Evolutionary conservation across 2,113 vertebrate genomes (phyloP).

Genomic region (Scalopus aquaticus): DNA sequence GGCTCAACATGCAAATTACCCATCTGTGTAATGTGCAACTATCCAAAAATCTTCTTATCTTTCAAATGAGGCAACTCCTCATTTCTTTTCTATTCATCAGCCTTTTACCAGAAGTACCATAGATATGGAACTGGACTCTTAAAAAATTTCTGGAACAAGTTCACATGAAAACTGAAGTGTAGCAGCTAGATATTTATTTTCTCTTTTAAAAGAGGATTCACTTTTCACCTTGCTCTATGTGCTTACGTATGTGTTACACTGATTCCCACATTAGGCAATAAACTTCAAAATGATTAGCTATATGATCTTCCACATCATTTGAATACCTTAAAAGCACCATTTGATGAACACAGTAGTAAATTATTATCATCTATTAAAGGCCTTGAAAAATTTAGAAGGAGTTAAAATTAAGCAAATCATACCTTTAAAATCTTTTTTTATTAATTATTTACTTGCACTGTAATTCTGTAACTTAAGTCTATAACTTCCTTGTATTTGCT

Average conservation of each 20-base stretch:
- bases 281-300: not conserved
- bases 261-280: not conserved
- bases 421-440: conserved; percentile 6
- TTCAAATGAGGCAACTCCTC: not conserved
- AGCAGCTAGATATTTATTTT: not conserved
- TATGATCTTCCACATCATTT: not conserved
- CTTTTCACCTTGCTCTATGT: not conserved
- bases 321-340: not conserved
- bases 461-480: not conserved
- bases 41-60: conserved; percentile 7
- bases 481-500: not conserved
- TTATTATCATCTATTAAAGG: not conserved
- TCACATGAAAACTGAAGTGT: conserved; percentile 20
- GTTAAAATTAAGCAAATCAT: not conserved
- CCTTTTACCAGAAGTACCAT: not conserved
- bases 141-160: not conserved
- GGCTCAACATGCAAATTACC: conserved; percentile 11
- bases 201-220: conserved; percentile 3
- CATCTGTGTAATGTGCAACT: not conserved
- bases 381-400: not conserved
- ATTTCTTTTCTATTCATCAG: not conserved
- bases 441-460: not conserved
- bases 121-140: not conserved
- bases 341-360: not conserved
- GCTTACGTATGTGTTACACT: not conserved